Conservation (phyloP, 2,888 invertebrate species). For the Ormyrus thymus region DNA sequence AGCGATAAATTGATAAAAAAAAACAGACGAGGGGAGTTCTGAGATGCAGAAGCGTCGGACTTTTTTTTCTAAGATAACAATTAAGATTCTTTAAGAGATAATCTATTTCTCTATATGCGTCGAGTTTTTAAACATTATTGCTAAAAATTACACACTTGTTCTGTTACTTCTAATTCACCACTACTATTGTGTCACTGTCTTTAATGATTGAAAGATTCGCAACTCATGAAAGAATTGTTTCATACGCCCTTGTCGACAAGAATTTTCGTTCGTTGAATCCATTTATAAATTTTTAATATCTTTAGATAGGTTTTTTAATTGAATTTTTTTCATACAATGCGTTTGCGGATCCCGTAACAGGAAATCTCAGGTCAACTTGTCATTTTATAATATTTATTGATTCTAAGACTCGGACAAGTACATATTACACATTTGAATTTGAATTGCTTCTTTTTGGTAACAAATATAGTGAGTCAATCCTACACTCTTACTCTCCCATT, state of each 20-base stretch:
- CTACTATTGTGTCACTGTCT: slow-evolving; percentile 17
- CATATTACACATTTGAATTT: slow-evolving; percentile 41
- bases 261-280: slow-evolving; percentile 22
- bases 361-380: slow-evolving; percentile 44
- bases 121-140: slow-evolving; percentile 48
- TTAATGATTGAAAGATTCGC: slow-evolving; percentile 10
- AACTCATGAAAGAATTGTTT: slow-evolving; percentile 16
- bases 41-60: slow-evolving; percentile 13
- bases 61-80: slow-evolving; percentile 29
- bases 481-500: slow-evolving; percentile 48
- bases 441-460: slow-evolving; percentile 49
- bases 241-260: slow-evolving; percentile 22
- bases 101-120: slow-evolving; percentile 30
- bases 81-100: slow-evolving; percentile 35
- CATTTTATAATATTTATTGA: slow-evolving; percentile 44
- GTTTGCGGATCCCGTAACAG: slow-evolving; percentile 16
- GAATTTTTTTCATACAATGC: slow-evolving; percentile 7
- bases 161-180: slow-evolving; percentile 21
- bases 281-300: background rate
- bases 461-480: slow-evolving; percentile 50
- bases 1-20: slow-evolving; percentile 26
- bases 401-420: slow-evolving; percentile 48
- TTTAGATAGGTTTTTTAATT: slow-evolving; percentile 17
- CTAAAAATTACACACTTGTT: slow-evolving; percentile 49
- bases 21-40: slow-evolving; percentile 33